Evolutionary conservation across 2,888 invertebrate genomes (phyloP), one percentile per base, ranked within the genome.

Genomic region (Bombyx huttoni): DNA sequence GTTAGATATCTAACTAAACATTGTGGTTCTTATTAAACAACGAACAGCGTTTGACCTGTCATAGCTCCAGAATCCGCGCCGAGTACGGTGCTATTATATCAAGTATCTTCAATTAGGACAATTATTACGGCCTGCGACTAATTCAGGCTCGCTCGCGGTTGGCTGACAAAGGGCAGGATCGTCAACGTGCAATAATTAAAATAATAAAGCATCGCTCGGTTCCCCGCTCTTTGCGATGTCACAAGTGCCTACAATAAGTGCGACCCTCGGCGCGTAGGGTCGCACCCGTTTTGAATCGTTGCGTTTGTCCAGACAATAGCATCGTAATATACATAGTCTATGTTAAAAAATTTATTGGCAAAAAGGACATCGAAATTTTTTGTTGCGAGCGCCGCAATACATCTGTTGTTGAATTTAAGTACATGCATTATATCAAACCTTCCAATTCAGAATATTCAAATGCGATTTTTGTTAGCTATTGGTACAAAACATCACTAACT

Each of bases 231-330:
- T 84, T 83, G 82, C 82, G 77, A 83, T 84, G 86, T 85, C 85
- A 87, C 86, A 86, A 87, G 87, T 88, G 85, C 78, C 78, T 77
- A 81, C 79, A 85, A 84, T 86, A 83, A 82, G 70, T 67, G 71
- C 73, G 72, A 70, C 78, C 82, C 79, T 74, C 74, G 56, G 56
- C 51, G 58, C 60, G 56, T 67, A 67, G 71, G 70, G 67, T 65
- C 57, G 62, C 58, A 52, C 51, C 48, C 46, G 46, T 54, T 14
- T 12, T 46, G 12, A 40, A 40, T 0, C 40, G 7, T 24, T 40
- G 40, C 40, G 7, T 12, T 40, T 7, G 40, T 24, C 24, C 24
- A 3, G 5, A 2, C 24, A 24, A 24, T 24, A 2, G 24, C 5
- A 24, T 1, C 1, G 24, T 24, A 24, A 24, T 24, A 1, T 24